phyloP scores from a whole-genome alignment of 2,888 invertebrate species.

The Drosophila multiciliata region DNA sequence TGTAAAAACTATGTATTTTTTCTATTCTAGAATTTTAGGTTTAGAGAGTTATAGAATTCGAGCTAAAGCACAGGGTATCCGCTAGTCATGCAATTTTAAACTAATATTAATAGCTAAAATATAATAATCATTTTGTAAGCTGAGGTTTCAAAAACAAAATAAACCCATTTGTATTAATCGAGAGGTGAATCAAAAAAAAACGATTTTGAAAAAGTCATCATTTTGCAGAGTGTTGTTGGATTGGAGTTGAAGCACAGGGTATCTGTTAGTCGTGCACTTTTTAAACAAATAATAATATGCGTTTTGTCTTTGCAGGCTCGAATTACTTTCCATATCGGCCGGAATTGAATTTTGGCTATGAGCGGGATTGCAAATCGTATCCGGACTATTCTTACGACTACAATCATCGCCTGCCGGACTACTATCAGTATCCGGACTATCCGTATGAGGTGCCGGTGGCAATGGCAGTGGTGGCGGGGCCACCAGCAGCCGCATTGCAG shows the following conservation, averaged over 20 bases:
- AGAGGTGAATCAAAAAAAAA: too few relatives aligned
- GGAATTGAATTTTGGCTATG: slow-evolving; percentile 82
- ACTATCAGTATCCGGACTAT: slow-evolving; percentile 82
- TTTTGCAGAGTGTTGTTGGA: neutral
- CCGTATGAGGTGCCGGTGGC: slow-evolving; percentile 77
- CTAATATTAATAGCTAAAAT: neutral
- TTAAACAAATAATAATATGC: neutral
- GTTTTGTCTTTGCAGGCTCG: slow-evolving; percentile 67
- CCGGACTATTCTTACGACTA: slow-evolving; percentile 84
- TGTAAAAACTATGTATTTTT: too few relatives aligned
- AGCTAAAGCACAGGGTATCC: too few relatives aligned
- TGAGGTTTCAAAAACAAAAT: too few relatives aligned
- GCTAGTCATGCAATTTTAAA: neutral
- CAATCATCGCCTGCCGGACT: slow-evolving; percentile 82
- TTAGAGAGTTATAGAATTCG: too few relatives aligned
- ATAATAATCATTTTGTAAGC: too few relatives aligned
- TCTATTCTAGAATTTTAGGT: too few relatives aligned
- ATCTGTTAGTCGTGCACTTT: too few relatives aligned
- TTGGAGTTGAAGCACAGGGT: too few relatives aligned
- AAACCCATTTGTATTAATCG: too few relatives aligned
- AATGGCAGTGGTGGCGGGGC: slow-evolving; percentile 46
- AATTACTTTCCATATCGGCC: slow-evolving; percentile 85
- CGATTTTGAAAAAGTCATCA: too few relatives aligned
- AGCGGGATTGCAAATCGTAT: slow-evolving; percentile 85
- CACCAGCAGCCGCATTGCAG: slow-evolving; percentile 35